Percentiles rank a stretch among this genome's conserved stretches.
phyloP scores from a whole-genome alignment of 2,888 invertebrate species.

The Hetaerina titia region DNA sequence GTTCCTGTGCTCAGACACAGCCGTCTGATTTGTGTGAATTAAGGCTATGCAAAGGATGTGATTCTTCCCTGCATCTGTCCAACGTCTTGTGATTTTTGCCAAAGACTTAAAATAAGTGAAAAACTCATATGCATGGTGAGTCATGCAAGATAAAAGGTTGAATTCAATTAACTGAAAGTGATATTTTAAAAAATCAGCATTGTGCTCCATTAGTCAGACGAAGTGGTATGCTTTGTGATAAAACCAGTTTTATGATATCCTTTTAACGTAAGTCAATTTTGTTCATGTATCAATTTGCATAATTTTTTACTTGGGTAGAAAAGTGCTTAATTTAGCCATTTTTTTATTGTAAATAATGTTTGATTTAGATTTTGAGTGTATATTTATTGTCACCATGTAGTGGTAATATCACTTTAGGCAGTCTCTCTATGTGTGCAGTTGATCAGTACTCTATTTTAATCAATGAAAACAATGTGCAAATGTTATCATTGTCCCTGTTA shows the following conservation, averaged over 20 bases:
- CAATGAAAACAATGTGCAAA: background rate
- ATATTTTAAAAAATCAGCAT: conserved; percentile 48
- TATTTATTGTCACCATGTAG: conserved; percentile 53
- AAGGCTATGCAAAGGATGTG: conserved; percentile 37
- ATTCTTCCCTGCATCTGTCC: conserved; percentile 47
- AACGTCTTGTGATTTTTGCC: conserved; percentile 44
- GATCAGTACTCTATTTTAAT: background rate
- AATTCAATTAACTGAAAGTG: background rate
- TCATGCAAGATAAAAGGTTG: conserved; percentile 37
- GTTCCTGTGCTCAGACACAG: conserved; percentile 31
- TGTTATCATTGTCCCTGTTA: background rate
- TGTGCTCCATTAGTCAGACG: conserved; percentile 59
- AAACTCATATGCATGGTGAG: conserved; percentile 38
- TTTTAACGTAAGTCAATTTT: conserved; percentile 24
- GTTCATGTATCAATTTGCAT: background rate
- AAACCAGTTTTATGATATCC: conserved; percentile 18
- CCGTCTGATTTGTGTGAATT: background rate
- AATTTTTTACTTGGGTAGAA: background rate
- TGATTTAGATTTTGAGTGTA: background rate
- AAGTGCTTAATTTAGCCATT: background rate
- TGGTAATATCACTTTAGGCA: background rate
- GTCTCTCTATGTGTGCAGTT: background rate
- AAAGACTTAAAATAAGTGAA: conserved; percentile 54
- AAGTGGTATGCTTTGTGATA: conserved; percentile 61
- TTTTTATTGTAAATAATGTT: background rate